Conservation (phyloP, 2,888 invertebrate species). For the Halocaridina rubra region DNA sequence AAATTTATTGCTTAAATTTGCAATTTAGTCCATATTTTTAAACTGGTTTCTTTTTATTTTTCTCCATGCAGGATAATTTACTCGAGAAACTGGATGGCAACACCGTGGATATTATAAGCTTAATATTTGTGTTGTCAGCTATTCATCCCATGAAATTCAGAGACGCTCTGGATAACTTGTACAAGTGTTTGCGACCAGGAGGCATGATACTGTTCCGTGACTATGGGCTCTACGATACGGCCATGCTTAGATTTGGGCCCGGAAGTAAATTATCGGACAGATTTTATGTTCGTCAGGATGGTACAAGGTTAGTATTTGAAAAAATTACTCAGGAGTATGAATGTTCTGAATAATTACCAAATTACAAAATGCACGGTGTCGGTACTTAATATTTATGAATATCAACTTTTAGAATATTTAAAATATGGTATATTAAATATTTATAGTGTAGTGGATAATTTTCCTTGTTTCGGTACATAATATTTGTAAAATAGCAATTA, state of each 20-base stretch:
- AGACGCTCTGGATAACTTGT: slow-evolving; percentile 74
- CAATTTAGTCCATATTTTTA: too few species aligned
- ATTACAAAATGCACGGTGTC: too few species aligned
- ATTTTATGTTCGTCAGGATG: slow-evolving; percentile 96
- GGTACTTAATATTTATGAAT: too few species aligned
- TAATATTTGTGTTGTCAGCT: slow-evolving; percentile 96
- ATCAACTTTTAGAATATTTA: background rate
- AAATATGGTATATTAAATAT: background rate
- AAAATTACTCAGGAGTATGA: too few species aligned
- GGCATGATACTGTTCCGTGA: slow-evolving; percentile 90
- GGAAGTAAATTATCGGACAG: slow-evolving; percentile 93
- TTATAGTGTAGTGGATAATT: background rate
- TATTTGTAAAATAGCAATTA: too few species aligned
- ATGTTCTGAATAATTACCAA: too few species aligned
- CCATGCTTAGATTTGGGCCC: slow-evolving; percentile 91
- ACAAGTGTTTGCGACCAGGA: slow-evolving; percentile 71
- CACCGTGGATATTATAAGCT: slow-evolving; percentile 82
- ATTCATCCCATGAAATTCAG: slow-evolving; percentile 88
- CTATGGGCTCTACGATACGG: slow-evolving; percentile 95
- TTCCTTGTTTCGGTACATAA: too few species aligned
- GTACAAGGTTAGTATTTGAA: slow-evolving; percentile 83
- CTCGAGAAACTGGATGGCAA: background rate
- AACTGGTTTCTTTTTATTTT: too few species aligned
- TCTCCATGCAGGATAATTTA: slow-evolving; percentile 49
- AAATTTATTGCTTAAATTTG: too few species aligned